Evolutionary conservation across 2,888 invertebrate species (phyloP), one percentile per base, ranked within the genome.

Genomic region (Caenorhabditis uteleia): DNA sequence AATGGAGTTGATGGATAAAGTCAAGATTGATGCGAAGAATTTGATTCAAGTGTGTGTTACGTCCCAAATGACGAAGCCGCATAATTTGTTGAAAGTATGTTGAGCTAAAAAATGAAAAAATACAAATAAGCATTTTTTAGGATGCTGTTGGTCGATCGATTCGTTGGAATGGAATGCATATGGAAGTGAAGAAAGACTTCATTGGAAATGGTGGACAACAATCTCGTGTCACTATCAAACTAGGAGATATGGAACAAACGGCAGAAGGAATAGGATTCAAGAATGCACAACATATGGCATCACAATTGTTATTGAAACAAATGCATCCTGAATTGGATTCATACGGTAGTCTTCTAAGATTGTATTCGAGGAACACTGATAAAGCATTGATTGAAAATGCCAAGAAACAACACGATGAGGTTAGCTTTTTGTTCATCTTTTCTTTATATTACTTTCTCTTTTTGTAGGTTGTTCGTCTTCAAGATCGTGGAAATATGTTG

Each of bases 261-360:
- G 93, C 92, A 1, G 90, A 80, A 21, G 93, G 95, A 25, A 85
- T 90, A n/a, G 94, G 95, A 84, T 91, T 91, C 84, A 97, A 95
- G 79, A 93, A 93, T 70, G 97, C 95, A 6, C 95, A 95, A 84
- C 97, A 98, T 84, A 87, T 91, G 74, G 97, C 97, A 18, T 91
- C 95, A 4, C 97, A 98, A 85, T 89, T 91, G 8, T 93, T 97
- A 75, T 86, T 97, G 42, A 91, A 92, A 89, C 89, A 90, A 48
- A 87, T 98, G 26, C 97, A 97, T 86, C 95, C 97, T 0, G 68
- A 76, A 23, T 59, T 78, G 7, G 12, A 29, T 25, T 92, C 91
- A 2, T 95, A 95, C 93, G 95, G 95, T 50, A 93, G 95, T 0
- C 87, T 97, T 40, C 86, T 97, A 10, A 89, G 95, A 0, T 87